Evolutionary conservation across 2,797 vertebrate species (phyloP), one percentile per base, ranked within the genome.

Genomic region (Euthynnus affinis): DNA sequence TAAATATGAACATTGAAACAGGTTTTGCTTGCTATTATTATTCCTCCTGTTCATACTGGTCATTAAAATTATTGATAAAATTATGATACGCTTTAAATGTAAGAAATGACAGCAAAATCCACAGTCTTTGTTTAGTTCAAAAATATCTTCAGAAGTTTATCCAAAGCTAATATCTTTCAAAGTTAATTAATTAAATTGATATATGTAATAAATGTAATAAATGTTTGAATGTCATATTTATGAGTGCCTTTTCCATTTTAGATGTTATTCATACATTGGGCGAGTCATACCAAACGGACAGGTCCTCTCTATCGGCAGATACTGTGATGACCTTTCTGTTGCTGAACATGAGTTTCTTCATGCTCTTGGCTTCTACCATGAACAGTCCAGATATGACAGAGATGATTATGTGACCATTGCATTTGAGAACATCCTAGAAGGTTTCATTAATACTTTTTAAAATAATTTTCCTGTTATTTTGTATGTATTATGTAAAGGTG

Each of bases 301-400:
- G 83, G 5, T 64, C 0, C 68, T 99, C 15, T 98, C 97, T 56
- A 97, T 98, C 0, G 97, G 96, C 13, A 0, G 0, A 0, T 85
- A 66, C 78, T 99, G 97, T 77, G 97, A 97, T 82, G 58, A 29
- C 2, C 88, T 96, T 0, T 93, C 65, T 0, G 96, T 89, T 0
- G 82, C 97, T 53, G 93, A 98, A 49, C 97, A 98, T 0, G 96
- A 97, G 83, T 94, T 98, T 70, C 95, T 98, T 13, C 97, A 98
- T 0, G 95, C 96, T 0, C 90, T 98, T 64, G 97, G 97, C 10
- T 97, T 98, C 92, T 96, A 91, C 95, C 97, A 98, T 0, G 97
- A 98, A 87, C 97, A 98, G 75, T 97, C 96, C 0, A 94, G 97
- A n/a, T 92, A 93, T 0, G 97, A 98, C 80, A 87, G 97, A n/a